Evolutionary conservation across 2,113 vertebrate genomes (phyloP), one percentile per base, ranked within the genome.

Genomic region (Anarrhichthys ocellatus): DNA sequence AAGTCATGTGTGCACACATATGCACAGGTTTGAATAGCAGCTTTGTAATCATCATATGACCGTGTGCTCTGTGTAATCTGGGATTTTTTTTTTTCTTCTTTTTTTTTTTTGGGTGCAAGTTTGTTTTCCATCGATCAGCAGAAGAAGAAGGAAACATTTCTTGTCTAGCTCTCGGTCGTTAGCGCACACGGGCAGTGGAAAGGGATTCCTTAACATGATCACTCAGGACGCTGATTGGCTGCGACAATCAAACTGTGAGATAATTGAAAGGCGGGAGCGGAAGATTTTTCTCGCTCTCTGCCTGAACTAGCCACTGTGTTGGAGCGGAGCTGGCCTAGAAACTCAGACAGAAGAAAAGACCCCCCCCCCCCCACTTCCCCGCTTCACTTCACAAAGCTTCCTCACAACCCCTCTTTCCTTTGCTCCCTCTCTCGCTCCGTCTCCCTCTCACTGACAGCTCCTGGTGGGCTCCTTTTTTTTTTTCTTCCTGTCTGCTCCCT

Each of bases 361-460:
- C 73, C 54, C 73, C 78, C 52, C 78, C 52, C 3, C 63, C 6
- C 73, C 46, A 59, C 76, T 42, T 11, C 38, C 29, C 58, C 42
- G 29, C 72, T 83, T 72, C 85, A 73, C 68, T 27, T 78, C 65
- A 70, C 50, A 32, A 78, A 82, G 87, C 88, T 85, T 89, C 86
- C 87, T 87, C 90, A 84, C 88, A 86, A 81, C 86, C 81, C 72
- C 67, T 90, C 84, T 81, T 78, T 91, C 80, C 76, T 78, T 82
- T 40, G 76, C 90, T 88, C 79, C 86, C 80, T 91, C 85, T 83
- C 81, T 89, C 73, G 64, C 80, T 86, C 62, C 6, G 73, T 85
- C 83, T 86, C 79, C 66, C 81, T 83, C 78, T 88, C 89, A 75
- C 44, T 89, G 88, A 93, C 84, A 83, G 87, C 89, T 93, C 89